phyloP scores from a whole-genome alignment of 1,140 invertebrate species.

The Neuroterus valhalla region DNA sequence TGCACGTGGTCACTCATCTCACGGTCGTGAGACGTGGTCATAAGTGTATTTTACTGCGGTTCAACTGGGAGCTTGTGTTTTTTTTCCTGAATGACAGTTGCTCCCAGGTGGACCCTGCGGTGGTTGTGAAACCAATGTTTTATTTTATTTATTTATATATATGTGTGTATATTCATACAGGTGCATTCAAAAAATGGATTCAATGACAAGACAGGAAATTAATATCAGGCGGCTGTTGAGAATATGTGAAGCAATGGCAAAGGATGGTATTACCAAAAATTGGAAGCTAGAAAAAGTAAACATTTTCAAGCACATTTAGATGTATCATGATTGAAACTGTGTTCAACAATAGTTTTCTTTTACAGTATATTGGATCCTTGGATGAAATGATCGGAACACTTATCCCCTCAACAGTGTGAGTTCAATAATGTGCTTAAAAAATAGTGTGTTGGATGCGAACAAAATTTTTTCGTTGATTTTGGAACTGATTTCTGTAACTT shows the following conservation, averaged over 20 bases:
- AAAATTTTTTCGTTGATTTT: no score
- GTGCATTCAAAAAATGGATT: slow-evolving; percentile 53
- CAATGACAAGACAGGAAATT: slow-evolving; percentile 80
- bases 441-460: background rate
- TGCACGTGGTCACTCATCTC: no score
- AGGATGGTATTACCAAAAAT: slow-evolving; percentile 80
- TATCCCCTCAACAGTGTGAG: slow-evolving; percentile 78
- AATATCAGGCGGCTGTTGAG: slow-evolving; percentile 81
- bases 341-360: slow-evolving; percentile 44
- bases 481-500: no score
- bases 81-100: no score
- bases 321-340: slow-evolving; percentile 15
- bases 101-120: no score
- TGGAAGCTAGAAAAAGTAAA: slow-evolving; percentile 81
- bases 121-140: no score
- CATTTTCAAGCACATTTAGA: background rate
- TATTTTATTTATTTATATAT: no score
- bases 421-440: slow-evolving; percentile 40
- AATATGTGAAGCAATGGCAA: slow-evolving; percentile 84
- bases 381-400: slow-evolving; percentile 82
- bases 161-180: slow-evolving; percentile 22
- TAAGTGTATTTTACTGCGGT: no score
- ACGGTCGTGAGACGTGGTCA: no score
- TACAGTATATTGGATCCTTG: slow-evolving; percentile 80
- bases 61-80: no score